Base-by-base conservation (phyloP, 2,113 vertebrate species). In the Mionectes macconnelli region DNA sequence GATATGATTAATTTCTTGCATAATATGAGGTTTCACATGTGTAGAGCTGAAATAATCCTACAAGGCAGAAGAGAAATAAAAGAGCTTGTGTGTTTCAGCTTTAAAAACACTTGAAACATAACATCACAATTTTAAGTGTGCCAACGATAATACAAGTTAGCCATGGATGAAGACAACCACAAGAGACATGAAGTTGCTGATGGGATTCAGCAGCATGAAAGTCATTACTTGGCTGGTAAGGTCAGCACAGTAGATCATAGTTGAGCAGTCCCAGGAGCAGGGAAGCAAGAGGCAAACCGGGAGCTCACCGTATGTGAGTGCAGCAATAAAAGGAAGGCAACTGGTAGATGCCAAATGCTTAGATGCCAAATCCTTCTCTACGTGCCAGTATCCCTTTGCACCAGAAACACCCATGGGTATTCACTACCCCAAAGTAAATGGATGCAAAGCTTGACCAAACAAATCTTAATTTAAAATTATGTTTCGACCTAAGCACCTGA, bases 1-100 rank as follows among this genome's bases (percentile, higher is more conserved):
- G 92, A 95, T 98, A 93, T 98, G 97, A 98, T 98, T 98, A 98
- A 98, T 98, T 98, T 97, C 95, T 98, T 97, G 94, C 97, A 97
- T 98, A 96, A 97, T 94, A 94, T 94, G 94, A 96, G 95, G 94
- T 91, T 97, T 97, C 97, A 97, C 94, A 84, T 97, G 95, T 89
- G 68, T 94, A 85, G 96, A 97, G 95, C 93, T 98, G 88, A 98
- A 98, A 97, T 97, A 97, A 97, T 96, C 96, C 97, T 94, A 49
- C 84, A n/a, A 96, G 95, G 90, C 85, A 90, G 95, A 95, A 97
- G 92, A 91, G 95, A 98, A 98, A 98, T 97, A 94, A 96, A 97
- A 98, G 91, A 87, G 56, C 86, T 96, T 94, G 87, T 96, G 79
- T 97, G 95, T 94, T 97, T 97, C 94, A 83, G 97, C 96, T 98